These are phyloP conservation scores for Ambastaia sidthimunki DNA, from an alignment of 2,797 vertebrate genomes.

Conservation along the genomic window DNA sequence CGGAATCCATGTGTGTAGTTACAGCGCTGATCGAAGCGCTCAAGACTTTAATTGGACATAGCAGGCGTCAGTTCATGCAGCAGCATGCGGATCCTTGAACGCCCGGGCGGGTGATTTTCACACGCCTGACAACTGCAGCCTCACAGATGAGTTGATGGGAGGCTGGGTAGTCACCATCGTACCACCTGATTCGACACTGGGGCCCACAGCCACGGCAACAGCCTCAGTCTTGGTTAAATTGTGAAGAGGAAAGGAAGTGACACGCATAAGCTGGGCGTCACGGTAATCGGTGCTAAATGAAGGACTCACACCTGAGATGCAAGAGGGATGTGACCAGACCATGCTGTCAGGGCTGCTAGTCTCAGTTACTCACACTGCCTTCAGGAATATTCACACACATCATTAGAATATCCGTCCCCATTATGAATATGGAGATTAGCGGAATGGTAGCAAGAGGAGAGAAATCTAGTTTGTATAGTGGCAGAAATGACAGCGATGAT, in stretches of 20 bases:
- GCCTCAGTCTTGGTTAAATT: slow-evolving; percentile 74
- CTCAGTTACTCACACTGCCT: slow-evolving; percentile 68
- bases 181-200: slow-evolving; percentile 76
- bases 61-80: slow-evolving; percentile 72
- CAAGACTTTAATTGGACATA: slow-evolving; percentile 79
- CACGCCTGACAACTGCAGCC: slow-evolving; percentile 79
- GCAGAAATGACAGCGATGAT: slow-evolving; percentile 57
- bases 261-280: slow-evolving; percentile 83
- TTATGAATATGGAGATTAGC: slow-evolving; percentile 76
- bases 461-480: slow-evolving; percentile 58
- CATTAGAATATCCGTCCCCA: slow-evolving; percentile 72
- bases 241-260: slow-evolving; percentile 86
- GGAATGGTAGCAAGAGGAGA: slow-evolving; percentile 60
- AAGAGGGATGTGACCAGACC: slow-evolving; percentile 73
- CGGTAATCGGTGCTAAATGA: slow-evolving; percentile 87
- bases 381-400: slow-evolving; percentile 82
- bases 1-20: slow-evolving; percentile 60
- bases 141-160: slow-evolving; percentile 77
- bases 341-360: slow-evolving; percentile 80
- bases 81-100: slow-evolving; percentile 71
- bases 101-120: slow-evolving; percentile 73
- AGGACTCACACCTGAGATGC: slow-evolving; percentile 81
- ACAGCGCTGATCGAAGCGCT: slow-evolving; percentile 70
- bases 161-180: slow-evolving; percentile 67
- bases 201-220: slow-evolving; percentile 60